These are phyloP conservation scores for Drosophila antonietae DNA, from an alignment of 2,888 invertebrate species.

Conservation along the genomic window DNA sequence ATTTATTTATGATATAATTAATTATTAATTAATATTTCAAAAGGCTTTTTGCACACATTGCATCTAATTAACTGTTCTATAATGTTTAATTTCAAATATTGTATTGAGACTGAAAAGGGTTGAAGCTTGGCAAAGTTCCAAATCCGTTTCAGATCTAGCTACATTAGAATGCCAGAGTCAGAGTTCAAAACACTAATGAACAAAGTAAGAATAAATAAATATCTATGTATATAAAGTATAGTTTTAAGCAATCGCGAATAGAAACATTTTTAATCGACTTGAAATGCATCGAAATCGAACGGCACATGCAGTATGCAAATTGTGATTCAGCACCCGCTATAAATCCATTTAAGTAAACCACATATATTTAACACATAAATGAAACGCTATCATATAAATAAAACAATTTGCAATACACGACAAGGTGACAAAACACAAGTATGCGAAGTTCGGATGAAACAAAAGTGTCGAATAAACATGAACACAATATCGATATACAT, in stretches of 20 bases:
- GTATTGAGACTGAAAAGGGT: too few species aligned
- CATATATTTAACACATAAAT: slow-evolving; percentile 67
- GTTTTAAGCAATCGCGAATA: slow-evolving; percentile 4
- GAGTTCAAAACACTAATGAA: too few species aligned
- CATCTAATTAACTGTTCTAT: too few species aligned
- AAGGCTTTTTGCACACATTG: too few species aligned
- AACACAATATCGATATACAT: slow-evolving; percentile 18
- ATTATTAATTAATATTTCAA: too few species aligned
- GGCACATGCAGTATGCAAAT: slow-evolving; percentile 33
- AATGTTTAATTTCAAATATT: too few species aligned
- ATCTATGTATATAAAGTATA: background rate
- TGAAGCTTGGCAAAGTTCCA: too few species aligned
- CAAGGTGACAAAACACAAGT: slow-evolving; percentile 24
- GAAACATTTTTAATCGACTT: slow-evolving; percentile 40
- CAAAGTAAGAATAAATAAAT: too few species aligned
- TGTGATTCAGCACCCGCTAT: slow-evolving; percentile 57
- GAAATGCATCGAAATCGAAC: slow-evolving; percentile 18
- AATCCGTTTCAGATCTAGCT: too few species aligned
- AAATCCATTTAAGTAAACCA: slow-evolving; percentile 70
- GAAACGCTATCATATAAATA: slow-evolving; percentile 56
- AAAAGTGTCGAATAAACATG: slow-evolving; percentile 68
- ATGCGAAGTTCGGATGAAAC: slow-evolving; percentile 24
- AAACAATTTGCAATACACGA: slow-evolving; percentile 64
- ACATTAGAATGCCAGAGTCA: too few species aligned
- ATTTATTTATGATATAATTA: too few species aligned